Base-by-base conservation (phyloP, 2,113 vertebrate genomes). In the Psittacula cyanocephala region DNA sequence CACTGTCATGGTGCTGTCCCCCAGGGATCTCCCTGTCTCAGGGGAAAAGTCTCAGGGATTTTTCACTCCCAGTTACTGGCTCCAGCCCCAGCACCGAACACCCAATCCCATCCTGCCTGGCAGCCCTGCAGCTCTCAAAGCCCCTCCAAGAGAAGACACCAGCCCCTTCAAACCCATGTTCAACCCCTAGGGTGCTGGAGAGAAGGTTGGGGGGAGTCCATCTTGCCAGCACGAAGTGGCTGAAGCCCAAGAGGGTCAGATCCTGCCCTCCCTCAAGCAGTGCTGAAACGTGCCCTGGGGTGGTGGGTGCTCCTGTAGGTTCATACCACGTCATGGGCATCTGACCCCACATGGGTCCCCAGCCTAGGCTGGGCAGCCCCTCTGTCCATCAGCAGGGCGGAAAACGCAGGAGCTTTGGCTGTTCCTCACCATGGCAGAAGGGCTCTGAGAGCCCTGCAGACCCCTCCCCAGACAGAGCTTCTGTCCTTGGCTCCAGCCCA, bases 221-320 rank as follows among this genome's bases (percentile, higher is more conserved):
- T 57, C 41, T 23, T 16, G 43, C 20, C 43, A 74, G 69, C 25
- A 23, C 12, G 17, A 67, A 81, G 52, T 17, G 43, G 63, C 47
- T 68, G 64, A 63, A 81, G 31, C 18, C 31, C 31, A 43, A 16
- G 33, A 59, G 24, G 62, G n/a, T 14, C 49, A 57, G 77, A 68
- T 43, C 31, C 37, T 74, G 59, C 60, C 44, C 60, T 39, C 52
- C 31, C 1, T 3, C 0, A 3, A 71, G 65, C 3, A 9, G 57
- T 24, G 50, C 50, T 59, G 67, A 31, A 49, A 50, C 1, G 1
- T 0, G 2, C 43, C 49, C 49, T 1, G 1, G 23, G 10, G 23
- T 65, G 27, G 22, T 43, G 37, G 27, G 12, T 72, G 37, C 67
- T 86, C 24, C 27, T 29, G 28, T 28, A 85, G 16, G 13, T 37